Evolutionary conservation across 2,113 vertebrate species (phyloP).

Genomic region (Ascaphus truei): DNA sequence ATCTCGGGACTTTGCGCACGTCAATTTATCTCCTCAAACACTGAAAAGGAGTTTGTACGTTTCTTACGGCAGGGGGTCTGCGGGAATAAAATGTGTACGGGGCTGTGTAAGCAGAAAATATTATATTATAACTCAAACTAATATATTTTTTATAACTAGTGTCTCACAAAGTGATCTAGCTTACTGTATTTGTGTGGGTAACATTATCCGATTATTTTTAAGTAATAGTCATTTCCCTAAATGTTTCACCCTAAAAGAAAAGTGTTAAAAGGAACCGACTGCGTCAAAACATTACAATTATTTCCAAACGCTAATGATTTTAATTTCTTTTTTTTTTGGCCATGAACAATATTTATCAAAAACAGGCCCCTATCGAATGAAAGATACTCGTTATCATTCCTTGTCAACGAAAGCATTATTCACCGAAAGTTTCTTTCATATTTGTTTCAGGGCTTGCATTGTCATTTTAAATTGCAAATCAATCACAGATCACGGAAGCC

Average conservation of each 20-base stretch:
- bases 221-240: conserved; percentile 33
- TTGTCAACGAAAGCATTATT: conserved; percentile 89
- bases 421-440: conserved; percentile 90
- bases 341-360: conserved; percentile 94
- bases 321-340: conserved; percentile 81
- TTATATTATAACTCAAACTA: no score
- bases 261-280: conserved; percentile 51
- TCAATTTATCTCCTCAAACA: no score
- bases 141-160: no score
- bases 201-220: conserved; percentile 32
- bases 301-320: conserved; percentile 81
- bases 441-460: conserved; percentile 83
- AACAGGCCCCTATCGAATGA: conserved; percentile 82
- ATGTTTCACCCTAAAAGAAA: conserved; percentile 38
- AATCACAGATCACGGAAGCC: conserved; percentile 87
- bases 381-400: conserved; percentile 91
- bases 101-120: no score
- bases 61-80: no score
- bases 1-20: no score
- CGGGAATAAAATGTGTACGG: no score
- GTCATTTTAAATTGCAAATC: conserved; percentile 97
- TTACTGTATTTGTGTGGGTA: no score
- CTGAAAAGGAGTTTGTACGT: no score
- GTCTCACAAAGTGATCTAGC: no score
- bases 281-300: conserved; percentile 71